phyloP scores from a whole-genome alignment of 1,140 invertebrate genomes.

The Papilio dardanus region DNA sequence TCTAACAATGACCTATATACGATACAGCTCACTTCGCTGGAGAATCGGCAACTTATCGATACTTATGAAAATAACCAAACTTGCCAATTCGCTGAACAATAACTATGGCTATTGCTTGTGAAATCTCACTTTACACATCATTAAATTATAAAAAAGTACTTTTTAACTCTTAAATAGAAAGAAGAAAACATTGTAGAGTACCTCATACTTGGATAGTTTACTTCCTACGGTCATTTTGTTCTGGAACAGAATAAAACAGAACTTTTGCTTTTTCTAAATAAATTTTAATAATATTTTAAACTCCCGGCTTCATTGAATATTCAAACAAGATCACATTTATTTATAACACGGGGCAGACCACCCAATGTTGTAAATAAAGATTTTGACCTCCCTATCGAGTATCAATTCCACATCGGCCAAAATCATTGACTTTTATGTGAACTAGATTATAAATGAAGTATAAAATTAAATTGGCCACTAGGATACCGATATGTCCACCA shows the following conservation, averaged over 20 bases:
- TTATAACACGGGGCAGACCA: slow-evolving; percentile 7
- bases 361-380: background rate
- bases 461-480: background rate
- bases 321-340: background rate
- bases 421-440: background rate
- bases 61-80: background rate
- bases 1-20: slow-evolving; percentile 37
- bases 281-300: background rate
- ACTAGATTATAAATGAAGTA: background rate
- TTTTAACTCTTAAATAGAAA: too few species aligned
- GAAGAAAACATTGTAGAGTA: too few species aligned
- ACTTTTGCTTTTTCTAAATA: too few species aligned
- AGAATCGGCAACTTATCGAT: slow-evolving; percentile 4
- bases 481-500: background rate
- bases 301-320: background rate
- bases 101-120: too few species aligned
- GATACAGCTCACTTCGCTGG: slow-evolving; percentile 21
- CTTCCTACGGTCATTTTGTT: too few species aligned
- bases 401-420: background rate
- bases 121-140: too few species aligned
- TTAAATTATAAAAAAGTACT: too few species aligned
- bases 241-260: too few species aligned
- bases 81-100: background rate
- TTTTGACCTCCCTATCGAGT: background rate
- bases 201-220: too few species aligned